These are phyloP conservation scores for Orcinus orca DNA, from an alignment of 2,113 vertebrate species.

Conservation along the genomic window DNA sequence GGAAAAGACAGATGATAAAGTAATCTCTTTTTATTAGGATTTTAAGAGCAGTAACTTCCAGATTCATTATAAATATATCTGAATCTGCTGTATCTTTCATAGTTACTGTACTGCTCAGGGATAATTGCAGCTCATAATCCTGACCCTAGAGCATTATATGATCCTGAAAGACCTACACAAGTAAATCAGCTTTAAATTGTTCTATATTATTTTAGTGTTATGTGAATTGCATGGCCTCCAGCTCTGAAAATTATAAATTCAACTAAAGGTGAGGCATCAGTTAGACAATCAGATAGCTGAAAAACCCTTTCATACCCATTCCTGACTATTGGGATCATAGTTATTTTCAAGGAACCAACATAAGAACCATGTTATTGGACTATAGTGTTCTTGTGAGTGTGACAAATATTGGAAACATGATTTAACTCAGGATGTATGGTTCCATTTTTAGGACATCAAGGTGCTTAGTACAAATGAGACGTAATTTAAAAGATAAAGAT, in stretches of 20 bases:
- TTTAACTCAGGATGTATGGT: not conserved
- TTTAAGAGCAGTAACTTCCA: conserved; percentile 32
- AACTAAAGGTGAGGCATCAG: not conserved
- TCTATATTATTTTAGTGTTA: conserved; percentile 6
- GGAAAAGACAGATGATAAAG: conserved; percentile 32
- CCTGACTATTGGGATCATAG: not conserved
- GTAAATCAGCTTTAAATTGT: not conserved
- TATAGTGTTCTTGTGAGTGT: conserved; percentile 32
- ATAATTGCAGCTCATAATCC: not conserved
- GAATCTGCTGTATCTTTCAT: not conserved
- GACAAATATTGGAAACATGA: conserved; percentile 40
- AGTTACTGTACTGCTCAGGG: not conserved
- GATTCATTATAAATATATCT: not conserved
- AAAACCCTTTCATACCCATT: not conserved
- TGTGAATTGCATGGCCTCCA: not conserved
- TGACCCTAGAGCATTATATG: not conserved
- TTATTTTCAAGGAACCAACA: conserved; percentile 35
- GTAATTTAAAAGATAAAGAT: conserved; percentile 16
- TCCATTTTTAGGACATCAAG: not conserved
- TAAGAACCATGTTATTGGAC: conserved; percentile 43
- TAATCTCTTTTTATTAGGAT: not conserved
- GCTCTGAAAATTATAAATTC: conserved; percentile 33
- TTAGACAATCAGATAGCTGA: not conserved
- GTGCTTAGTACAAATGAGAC: conserved; percentile 5
- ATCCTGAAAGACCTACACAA: not conserved